Evolutionary conservation across 2,797 vertebrate genomes (phyloP), one percentile per base, ranked within the genome.

Genomic region (Muraenolepis orangiensis): DNA sequence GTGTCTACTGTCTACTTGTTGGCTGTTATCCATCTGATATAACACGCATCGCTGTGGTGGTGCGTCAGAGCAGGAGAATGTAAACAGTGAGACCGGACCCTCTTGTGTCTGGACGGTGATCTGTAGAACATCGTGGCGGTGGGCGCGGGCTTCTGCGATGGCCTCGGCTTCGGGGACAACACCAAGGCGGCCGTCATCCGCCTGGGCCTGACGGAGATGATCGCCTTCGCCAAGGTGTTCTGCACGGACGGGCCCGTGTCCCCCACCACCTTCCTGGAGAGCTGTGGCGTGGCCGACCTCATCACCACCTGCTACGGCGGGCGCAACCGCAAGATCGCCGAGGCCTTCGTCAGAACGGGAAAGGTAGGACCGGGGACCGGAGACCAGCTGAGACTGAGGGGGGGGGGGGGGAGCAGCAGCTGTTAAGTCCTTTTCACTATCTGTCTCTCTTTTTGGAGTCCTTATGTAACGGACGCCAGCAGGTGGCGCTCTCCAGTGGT

Each of bases 301-400:
- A 99, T 99, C 91, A 98, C 98, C 0, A 98, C 97, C 83, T 99
- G 97, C 91, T 99, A 99, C 0, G 96, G 97, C 0, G 98, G 98
- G 73, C 95, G 96, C 85, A 98, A 99, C 91, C 95, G 97, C 80
- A 98, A 95, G 82, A 95, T 99, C 4, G 97, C 95, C 0, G 96
- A 98, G 79, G 97, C 97, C 0, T 99, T 99, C 4, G 96, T 92
- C 77, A 95, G 91, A 82, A 98, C 96, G 0, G 97, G 96, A 74
- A 94, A 94, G 90, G 94, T 95, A 84, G 0, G 86, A 70, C 40
- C 38, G 42, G 18, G 13, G 42, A 11, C 3, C 13, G 12, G 13
- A 14, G 18, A 13, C 42, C 13, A 14, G 3, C 20, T 18, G 46
- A 32, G 12, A 28, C 13, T 30, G 10, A 13, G 23, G 16, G 64